Base-by-base conservation (phyloP, 2,113 vertebrate species). In the Chaetodon auriga region DNA sequence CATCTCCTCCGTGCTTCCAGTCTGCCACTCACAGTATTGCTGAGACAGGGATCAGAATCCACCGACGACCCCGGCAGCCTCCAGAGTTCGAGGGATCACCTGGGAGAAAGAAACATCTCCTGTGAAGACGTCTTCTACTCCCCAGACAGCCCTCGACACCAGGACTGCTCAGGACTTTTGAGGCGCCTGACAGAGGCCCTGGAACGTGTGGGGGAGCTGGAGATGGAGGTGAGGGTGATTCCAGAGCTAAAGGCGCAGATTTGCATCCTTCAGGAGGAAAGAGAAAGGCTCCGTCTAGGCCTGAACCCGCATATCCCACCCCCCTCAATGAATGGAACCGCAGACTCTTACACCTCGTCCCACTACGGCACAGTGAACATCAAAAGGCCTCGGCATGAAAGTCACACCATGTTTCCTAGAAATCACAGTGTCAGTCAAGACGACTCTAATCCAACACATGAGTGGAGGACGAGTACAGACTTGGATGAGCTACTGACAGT, bases 1-100 rank as follows among this genome's bases (percentile, higher is more conserved):
- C 95, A 97, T 86, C 96, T 99, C 19, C 86, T 97, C 65, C 94
- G 98, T 36, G 96, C 98, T 2, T 97, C 97, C 80, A 99, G 98
- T 93, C 93, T 99, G 93, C 98, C 98, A 0, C 94, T 96, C 0
- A 95, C 97, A 0, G 95, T 98, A 54, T 94, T 94, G 0, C 95
- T 96, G 0, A 94, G 94, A 68, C 96, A 95, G 64, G 89, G 84
- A 43, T 93, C 87, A 0, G 95, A 94, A 73, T 90, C 84, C 53
- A 88, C 70, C 0, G 95, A 95, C 0, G 96, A 95, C 54, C 89
- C 91, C 0, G 65, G 83, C 73, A 95, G 94, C 25, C 58, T 79
- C 69, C 23, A 48, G 0, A 84, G 65, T 78, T 94, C 0, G 5
- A 87, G 16, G 82, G 92, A 95, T 78, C 84, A 89, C 55, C 75